Evolutionary conservation across 2,113 vertebrate species (phyloP).

Genomic region (Coptodon bakossiorum): DNA sequence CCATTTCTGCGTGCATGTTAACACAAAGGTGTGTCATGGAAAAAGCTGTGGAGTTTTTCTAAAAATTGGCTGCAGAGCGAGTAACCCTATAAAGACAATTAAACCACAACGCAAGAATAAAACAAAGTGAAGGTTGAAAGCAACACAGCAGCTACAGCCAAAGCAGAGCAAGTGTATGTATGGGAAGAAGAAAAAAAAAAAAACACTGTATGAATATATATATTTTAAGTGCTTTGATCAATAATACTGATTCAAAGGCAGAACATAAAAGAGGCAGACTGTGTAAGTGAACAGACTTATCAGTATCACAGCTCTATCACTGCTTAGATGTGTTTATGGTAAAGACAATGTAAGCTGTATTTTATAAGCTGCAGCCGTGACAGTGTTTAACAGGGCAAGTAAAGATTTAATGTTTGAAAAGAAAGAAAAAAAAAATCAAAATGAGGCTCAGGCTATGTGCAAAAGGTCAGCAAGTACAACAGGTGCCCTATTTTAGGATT

Average conservation of each 20-base stretch:
- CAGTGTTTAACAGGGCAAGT: neutral
- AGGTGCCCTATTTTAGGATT: neutral
- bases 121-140: neutral
- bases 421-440: rapidly evolving
- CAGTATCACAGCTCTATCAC: neutral
- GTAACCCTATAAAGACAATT: neutral
- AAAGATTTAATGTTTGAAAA: neutral
- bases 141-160: neutral
- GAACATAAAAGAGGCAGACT: neutral
- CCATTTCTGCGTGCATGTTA: neutral
- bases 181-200: neutral
- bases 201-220: neutral
- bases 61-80: neutral
- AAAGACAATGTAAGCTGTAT: neutral
- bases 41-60: neutral
- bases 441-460: neutral
- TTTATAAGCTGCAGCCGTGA: neutral
- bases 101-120: neutral
- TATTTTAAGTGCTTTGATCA: neutral
- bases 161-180: rapidly evolving
- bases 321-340: neutral
- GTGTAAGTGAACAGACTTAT: neutral
- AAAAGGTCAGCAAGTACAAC: neutral
- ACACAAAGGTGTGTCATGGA: neutral
- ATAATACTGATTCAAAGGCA: neutral